A percentile compares a stretch with the other conserved stretches of the same genome.
Evolutionary conservation across 2,888 invertebrate genomes (phyloP).

Genomic region (Ptychoptera contaminata): DNA sequence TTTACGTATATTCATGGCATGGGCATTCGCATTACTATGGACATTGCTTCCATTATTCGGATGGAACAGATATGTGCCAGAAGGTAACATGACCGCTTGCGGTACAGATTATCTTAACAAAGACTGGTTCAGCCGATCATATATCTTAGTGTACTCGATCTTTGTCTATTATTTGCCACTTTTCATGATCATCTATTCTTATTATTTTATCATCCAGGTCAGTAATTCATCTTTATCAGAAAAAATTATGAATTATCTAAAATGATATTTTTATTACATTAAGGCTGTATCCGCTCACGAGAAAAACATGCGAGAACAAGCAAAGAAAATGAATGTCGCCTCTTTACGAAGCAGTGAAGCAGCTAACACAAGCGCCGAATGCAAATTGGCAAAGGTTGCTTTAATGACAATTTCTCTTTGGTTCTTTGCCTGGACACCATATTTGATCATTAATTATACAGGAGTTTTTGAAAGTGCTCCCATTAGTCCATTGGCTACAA

Average conservation of each 20-base stretch:
- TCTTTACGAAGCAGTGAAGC: conserved; percentile 38
- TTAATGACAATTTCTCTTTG: conserved; percentile 45
- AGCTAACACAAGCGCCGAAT: conserved; percentile 36
- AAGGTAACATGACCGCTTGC: conserved; percentile 51
- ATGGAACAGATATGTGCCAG: conserved; percentile 49
- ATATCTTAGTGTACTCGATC: conserved; percentile 36
- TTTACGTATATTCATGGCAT: conserved; percentile 36
- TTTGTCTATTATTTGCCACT: conserved; percentile 37
- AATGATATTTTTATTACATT: conserved; percentile 28
- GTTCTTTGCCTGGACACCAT: conserved; percentile 52
- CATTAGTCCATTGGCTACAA: conserved; percentile 36
- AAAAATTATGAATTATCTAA: conserved; percentile 9
- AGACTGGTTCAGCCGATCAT: conserved; percentile 36
- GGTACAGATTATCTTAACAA: conserved; percentile 40
- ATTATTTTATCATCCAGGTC: conserved; percentile 43
- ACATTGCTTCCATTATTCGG: conserved; percentile 42
- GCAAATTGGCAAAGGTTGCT: conserved; percentile 42
- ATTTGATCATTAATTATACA: conserved; percentile 37
- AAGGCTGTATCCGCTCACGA: conserved; percentile 41
- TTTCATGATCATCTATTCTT: conserved; percentile 39
- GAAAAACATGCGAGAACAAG: conserved; percentile 40
- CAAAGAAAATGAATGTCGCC: conserved; percentile 48
- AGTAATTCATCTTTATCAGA: conserved; percentile 4
- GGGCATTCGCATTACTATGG: conserved; percentile 39
- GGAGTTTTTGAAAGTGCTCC: conserved; percentile 34